Conservation (phyloP, 2,113 vertebrate species). For the human region DNA sequence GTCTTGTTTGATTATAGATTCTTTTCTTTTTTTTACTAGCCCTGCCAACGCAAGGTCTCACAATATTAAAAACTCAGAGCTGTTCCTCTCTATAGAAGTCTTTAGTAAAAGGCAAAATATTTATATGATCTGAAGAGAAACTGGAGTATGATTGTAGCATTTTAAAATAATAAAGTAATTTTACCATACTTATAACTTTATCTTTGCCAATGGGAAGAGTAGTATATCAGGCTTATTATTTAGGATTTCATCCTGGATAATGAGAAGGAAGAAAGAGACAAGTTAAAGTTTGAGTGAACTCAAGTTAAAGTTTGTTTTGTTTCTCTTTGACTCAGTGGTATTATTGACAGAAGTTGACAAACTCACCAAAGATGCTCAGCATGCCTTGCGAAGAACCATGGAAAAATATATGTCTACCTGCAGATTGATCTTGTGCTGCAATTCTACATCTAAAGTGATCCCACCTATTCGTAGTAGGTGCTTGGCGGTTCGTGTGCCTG, state of each 20-base stretch:
- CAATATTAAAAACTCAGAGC: no score
- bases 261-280: neutral
- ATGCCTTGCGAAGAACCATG: conserved; percentile 97
- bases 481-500: conserved; percentile 93
- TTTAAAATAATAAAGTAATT: neutral
- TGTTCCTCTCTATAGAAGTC: no score
- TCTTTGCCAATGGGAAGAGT: neutral
- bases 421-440: conserved; percentile 95
- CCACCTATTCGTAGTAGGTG: conserved; percentile 95
- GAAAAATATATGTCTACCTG: conserved; percentile 98
- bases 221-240: neutral
- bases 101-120: no score
- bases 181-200: neutral
- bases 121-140: no score
- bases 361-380: conserved; percentile 97
- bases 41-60: no score
- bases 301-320: conserved; percentile 36
- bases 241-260: neutral
- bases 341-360: conserved; percentile 96
- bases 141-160: no score
- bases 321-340: conserved; percentile 88
- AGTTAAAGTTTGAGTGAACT: neutral
- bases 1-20: neutral
- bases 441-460: conserved; percentile 98
- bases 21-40: neutral